These are phyloP conservation scores for Lepidotrigona ventralis DNA, from an alignment of 1,140 invertebrate genomes.

Conservation along the genomic window DNA sequence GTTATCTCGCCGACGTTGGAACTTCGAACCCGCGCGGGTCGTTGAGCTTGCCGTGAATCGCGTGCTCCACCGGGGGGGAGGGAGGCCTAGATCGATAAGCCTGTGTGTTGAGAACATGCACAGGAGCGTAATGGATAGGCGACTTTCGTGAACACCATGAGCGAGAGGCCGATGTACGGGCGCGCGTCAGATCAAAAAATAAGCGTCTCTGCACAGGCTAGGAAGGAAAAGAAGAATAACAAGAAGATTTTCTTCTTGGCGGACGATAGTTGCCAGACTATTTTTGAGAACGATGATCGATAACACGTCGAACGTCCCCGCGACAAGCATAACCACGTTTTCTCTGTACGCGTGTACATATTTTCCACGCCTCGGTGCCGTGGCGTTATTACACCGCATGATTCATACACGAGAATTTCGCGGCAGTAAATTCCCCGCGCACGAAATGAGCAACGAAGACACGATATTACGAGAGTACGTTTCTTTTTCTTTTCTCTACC, in stretches of 20 bases:
- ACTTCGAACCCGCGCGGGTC: constrained; percentile 48
- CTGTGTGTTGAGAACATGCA: constrained; percentile 9
- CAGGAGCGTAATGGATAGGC: background rate
- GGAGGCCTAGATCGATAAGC: constrained; percentile 38
- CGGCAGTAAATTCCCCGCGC: background rate
- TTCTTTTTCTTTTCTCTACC: background rate
- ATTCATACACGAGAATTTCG: background rate
- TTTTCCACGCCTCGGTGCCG: background rate
- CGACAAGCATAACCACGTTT: background rate
- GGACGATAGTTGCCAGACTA: background rate
- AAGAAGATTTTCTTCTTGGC: background rate
- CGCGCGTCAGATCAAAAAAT: background rate
- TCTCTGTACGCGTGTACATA: background rate
- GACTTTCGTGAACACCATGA: constrained; percentile 15
- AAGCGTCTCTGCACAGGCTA: background rate
- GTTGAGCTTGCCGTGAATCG: constrained; percentile 52
- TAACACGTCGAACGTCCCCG: background rate
- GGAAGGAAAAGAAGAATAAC: background rate
- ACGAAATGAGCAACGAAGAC: constrained; percentile 14
- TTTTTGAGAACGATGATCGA: background rate
- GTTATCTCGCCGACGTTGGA: constrained; percentile 20
- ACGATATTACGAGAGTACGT: background rate
- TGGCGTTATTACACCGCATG: background rate
- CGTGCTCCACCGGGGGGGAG: constrained; percentile 18
- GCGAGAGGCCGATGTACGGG: background rate